These are phyloP conservation scores for Colostygia pectinataria DNA, from an alignment of 2,888 invertebrate genomes.

Conservation along the genomic window DNA sequence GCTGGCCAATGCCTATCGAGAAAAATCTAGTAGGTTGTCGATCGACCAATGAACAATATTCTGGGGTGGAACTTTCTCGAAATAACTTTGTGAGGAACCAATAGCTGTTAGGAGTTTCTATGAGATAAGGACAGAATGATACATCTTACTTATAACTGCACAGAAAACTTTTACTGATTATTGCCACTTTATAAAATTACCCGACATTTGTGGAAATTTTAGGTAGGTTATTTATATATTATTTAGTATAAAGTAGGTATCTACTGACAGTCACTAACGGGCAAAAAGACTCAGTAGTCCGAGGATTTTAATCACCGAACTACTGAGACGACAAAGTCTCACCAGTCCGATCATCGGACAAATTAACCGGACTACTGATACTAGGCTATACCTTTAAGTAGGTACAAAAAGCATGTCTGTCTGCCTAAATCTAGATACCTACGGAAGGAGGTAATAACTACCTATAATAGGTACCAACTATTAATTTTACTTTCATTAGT, in stretches of 20 bases:
- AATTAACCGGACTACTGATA: too few species aligned
- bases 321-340: too few species aligned
- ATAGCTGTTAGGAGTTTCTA: constrained; percentile 32
- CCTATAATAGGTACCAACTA: too few species aligned
- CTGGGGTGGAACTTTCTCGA: constrained; percentile 50
- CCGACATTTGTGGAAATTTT: constrained; percentile 23
- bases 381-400: too few species aligned
- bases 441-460: too few species aligned
- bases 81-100: constrained; percentile 39
- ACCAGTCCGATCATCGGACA: too few species aligned
- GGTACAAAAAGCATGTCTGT: too few species aligned
- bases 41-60: constrained; percentile 48
- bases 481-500: too few species aligned
- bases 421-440: too few species aligned
- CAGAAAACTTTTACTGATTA: constrained; percentile 21
- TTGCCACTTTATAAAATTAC: constrained; percentile 36
- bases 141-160: constrained; percentile 35
- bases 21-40: constrained; percentile 52
- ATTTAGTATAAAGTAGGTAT: background rate
- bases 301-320: too few species aligned
- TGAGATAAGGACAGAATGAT: constrained; percentile 36
- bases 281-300: too few species aligned
- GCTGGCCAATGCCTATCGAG: constrained; percentile 51
- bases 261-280: too few species aligned
- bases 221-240: background rate